phyloP scores from a whole-genome alignment of 1,140 invertebrate genomes.

The Bombus terrestris region DNA sequence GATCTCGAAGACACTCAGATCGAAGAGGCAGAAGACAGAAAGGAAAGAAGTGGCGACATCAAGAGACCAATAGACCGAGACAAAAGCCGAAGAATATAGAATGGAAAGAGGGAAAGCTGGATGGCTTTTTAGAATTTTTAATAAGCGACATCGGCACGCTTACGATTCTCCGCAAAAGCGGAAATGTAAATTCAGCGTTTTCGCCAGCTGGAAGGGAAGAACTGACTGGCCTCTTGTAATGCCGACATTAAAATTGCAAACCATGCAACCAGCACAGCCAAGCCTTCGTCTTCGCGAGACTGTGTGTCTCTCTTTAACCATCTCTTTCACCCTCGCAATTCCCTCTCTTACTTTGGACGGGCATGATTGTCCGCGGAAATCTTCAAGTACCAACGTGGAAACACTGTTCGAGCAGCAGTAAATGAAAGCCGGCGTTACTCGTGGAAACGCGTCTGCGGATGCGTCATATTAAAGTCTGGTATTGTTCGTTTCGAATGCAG shows the following conservation, averaged over 20 bases:
- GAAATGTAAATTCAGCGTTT: conserved; percentile 65
- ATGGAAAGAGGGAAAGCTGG: background rate
- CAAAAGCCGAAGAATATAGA: conserved; percentile 18
- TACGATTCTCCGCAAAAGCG: conserved; percentile 40
- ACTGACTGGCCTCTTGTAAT: conserved; percentile 62
- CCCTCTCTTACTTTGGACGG: background rate
- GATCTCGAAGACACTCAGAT: conserved; percentile 9
- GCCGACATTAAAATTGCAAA: conserved; percentile 75
- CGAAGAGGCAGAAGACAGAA: background rate
- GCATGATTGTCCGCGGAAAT: conserved; percentile 58
- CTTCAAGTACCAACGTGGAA: conserved; percentile 56
- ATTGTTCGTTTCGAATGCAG: conserved; percentile 55
- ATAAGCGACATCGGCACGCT: conserved; percentile 65
- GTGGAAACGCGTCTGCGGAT: conserved; percentile 59
- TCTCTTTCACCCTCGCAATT: background rate
- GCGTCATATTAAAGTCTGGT: conserved; percentile 65
- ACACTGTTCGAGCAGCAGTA: conserved; percentile 54
- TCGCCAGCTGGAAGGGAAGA: conserved; percentile 20
- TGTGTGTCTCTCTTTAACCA: background rate
- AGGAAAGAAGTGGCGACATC: background rate
- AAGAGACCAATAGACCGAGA: conserved; percentile 19
- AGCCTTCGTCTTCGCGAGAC: conserved; percentile 35
- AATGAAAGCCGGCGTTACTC: conserved; percentile 58
- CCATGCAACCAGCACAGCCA: conserved; percentile 48
- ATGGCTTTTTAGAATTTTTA: conserved; percentile 66